Conservation (phyloP, 1,140 invertebrate genomes). For the Laupala kohalensis region DNA sequence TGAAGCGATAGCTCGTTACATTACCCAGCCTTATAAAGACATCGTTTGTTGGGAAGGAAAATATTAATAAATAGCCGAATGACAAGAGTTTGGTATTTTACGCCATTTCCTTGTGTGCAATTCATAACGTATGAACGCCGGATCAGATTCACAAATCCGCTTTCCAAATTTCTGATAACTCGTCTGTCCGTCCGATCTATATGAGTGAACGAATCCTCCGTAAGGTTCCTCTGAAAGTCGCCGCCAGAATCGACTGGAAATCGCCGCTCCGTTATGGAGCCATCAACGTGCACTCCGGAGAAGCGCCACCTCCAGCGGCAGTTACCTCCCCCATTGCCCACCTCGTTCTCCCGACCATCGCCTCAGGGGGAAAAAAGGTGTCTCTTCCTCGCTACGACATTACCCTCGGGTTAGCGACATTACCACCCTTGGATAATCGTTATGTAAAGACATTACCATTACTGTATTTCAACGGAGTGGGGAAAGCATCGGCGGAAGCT, state of each 20-base stretch:
- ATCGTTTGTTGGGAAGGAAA: too few species aligned
- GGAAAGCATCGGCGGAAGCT: neutral
- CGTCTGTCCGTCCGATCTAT: too few species aligned
- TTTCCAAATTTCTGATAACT: too few species aligned
- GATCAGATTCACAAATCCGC: too few species aligned
- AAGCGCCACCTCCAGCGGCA: too few species aligned
- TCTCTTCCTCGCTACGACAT: neutral
- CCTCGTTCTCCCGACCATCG: neutral
- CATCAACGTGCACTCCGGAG: neutral
- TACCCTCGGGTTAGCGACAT: neutral
- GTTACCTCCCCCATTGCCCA: neutral
- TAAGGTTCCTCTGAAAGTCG: neutral
- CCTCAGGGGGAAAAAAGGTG: neutral
- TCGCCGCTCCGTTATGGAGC: neutral
- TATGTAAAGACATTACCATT: neutral
- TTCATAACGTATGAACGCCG: too few species aligned
- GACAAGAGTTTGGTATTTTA: too few species aligned
- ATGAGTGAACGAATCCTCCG: too few species aligned
- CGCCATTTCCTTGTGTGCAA: too few species aligned
- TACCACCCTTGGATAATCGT: neutral
- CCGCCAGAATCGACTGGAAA: neutral
- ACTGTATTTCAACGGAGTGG: neutral
- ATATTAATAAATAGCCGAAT: too few species aligned
- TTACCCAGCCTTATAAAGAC: too few species aligned
- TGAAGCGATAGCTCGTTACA: too few species aligned